Base-by-base conservation (phyloP, 2,797 vertebrate species). In the Champsocephalus esox region DNA sequence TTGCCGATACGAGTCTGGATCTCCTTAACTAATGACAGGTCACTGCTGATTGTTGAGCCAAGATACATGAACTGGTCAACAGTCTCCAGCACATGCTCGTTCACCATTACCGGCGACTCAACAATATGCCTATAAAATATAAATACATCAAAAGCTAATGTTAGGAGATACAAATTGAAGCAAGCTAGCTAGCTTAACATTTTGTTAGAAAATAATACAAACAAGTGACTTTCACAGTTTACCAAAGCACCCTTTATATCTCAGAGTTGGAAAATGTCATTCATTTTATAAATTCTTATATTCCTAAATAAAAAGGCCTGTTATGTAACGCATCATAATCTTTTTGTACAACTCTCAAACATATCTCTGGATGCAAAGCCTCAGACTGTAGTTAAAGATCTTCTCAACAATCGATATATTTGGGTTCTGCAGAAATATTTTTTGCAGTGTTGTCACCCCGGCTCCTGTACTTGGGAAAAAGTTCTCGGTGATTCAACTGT, bases 401-500 rank as follows among this genome's bases (percentile, higher is more conserved):
- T 51, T 19, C 16, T 46, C 7, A 52, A 17, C 9, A 55, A 52
- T 66, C 8, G 43, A 34, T 52, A 28, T 13, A 8, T 55, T 63
- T 48, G 16, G 76, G 19, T 71, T 84, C 46, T 45, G n/a, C 50
- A 5, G 21, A 28, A 50, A 0, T 38, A 13, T 82, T 86, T 66
- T 88, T 89, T 87, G 83, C 80, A 92, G 90, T 92, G 90, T 44
- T 82, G 45, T 79, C 67, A 66, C 59, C 83, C 60, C 60, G 3
- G 81, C 88, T 93, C 92, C 93, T 93, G 90, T 95, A 95, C 95
- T 96, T 95, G 95, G 92, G 92, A 94, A 94, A 94, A 95, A 95
- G 89, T 91, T 93, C 80, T 50, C 76, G 81, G 89, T 92, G 92
- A 97, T 98, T 98, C 96, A 98, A 92, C 96, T 98, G 97, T 98